These are phyloP conservation scores for Psylliodes chrysocephalus DNA, from an alignment of 2,888 invertebrate genomes.

Conservation along the genomic window DNA sequence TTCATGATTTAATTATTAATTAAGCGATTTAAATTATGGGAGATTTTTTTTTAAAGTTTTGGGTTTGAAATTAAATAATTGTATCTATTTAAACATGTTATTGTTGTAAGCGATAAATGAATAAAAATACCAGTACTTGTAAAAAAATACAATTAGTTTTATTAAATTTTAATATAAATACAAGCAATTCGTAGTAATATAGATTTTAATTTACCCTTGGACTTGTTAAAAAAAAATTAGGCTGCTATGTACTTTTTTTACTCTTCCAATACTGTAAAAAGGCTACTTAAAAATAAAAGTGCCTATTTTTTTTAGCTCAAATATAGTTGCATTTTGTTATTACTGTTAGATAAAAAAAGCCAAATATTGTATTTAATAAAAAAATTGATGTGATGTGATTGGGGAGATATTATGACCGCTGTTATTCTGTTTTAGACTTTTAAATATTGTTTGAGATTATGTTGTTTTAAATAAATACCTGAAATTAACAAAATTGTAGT, in stretches of 20 bases:
- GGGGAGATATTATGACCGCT: conserved; percentile 45
- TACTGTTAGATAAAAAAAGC: conserved; percentile 38
- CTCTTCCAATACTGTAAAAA: conserved; percentile 16
- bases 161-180: conserved; percentile 32
- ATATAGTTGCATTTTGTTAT: conserved; percentile 44
- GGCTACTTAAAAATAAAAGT: conserved; percentile 29
- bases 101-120: too few species aligned
- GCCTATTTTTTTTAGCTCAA: conserved; percentile 45
- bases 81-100: too few species aligned
- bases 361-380: conserved; percentile 48
- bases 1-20: too few species aligned
- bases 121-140: conserved; percentile 29
- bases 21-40: too few species aligned
- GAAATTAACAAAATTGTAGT: conserved; percentile 21
- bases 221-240: conserved; percentile 17
- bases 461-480: conserved; percentile 47
- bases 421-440: conserved; percentile 48
- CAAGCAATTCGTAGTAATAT: conserved; percentile 1
- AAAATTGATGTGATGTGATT: conserved; percentile 47
- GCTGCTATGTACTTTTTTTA: conserved; percentile 23
- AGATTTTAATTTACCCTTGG: not conserved
- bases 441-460: conserved; percentile 47
- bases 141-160: conserved; percentile 1
- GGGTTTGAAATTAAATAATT: too few species aligned
- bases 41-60: too few species aligned